These are phyloP conservation scores for Eubasilissa splendida DNA, from an alignment of 2,888 invertebrate species.

Conservation along the genomic window DNA sequence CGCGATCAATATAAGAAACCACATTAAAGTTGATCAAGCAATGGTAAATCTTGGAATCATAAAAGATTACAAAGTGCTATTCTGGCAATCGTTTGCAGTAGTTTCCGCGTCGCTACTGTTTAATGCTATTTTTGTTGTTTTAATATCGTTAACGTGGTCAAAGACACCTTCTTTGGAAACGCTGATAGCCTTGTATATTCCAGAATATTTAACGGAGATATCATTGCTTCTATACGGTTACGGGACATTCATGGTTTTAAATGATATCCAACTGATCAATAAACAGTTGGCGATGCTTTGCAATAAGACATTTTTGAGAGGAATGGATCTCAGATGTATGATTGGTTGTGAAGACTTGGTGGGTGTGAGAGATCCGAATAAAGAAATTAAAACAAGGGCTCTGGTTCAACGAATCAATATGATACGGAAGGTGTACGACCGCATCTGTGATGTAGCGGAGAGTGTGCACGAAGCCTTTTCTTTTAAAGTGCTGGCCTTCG, in stretches of 20 bases:
- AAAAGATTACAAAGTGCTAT: too few relatives aligned
- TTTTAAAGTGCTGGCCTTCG: neutral
- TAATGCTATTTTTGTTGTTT: too few relatives aligned
- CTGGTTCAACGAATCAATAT: neutral
- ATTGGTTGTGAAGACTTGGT: too few relatives aligned
- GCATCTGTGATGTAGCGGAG: constrained; percentile 2
- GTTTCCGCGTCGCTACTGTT: too few relatives aligned
- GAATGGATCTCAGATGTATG: neutral
- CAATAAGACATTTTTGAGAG: neutral
- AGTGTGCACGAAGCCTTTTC: neutral
- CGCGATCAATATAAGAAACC: too few relatives aligned
- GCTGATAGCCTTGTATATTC: neutral
- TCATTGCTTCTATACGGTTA: neutral
- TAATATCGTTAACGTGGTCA: too few relatives aligned
- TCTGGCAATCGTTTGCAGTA: too few relatives aligned
- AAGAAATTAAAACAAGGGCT: neutral
- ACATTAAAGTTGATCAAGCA: too few relatives aligned
- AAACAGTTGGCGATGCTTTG: neutral
- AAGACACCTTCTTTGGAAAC: neutral
- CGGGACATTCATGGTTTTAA: neutral
- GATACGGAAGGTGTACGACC: neutral
- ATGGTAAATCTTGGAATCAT: too few relatives aligned
- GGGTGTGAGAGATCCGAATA: neutral
- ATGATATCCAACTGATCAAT: neutral
- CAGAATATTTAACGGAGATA: neutral